Evolutionary conservation across 2,113 vertebrate species (phyloP).

Genomic region (Nothobranchius furzeri): DNA sequence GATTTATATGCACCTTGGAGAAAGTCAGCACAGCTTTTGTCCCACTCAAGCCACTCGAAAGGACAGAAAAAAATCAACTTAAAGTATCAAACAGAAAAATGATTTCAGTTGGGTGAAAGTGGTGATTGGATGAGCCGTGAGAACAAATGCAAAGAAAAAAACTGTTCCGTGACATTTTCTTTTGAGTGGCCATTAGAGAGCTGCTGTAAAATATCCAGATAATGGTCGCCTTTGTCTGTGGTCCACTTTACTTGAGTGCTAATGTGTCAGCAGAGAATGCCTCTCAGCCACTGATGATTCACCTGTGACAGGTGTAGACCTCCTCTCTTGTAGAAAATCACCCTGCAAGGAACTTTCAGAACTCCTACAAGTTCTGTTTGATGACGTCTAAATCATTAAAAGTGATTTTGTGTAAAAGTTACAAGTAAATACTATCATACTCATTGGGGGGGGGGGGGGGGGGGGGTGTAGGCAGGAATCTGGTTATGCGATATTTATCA

Average conservation of each 20-base stretch:
- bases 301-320: not conserved
- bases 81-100: no score
- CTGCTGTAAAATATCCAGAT: not conserved
- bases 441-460: no score
- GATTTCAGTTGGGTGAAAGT: no score
- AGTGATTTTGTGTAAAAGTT: no score
- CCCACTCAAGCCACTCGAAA: not conserved
- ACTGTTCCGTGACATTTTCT: not conserved
- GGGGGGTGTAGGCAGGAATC: no score
- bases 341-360: not conserved
- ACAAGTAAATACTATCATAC: no score
- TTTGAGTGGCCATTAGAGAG: conserved; percentile 11
- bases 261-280: conserved; percentile 9
- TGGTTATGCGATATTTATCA: no score
- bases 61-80: no score
- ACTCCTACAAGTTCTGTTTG: not conserved
- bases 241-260: conserved; percentile 6
- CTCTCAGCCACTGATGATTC: not conserved
- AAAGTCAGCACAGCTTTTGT: not conserved
- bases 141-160: not conserved
- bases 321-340: conserved; percentile 2
- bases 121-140: not conserved
- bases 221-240: conserved; percentile 24
- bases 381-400: no score
- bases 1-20: not conserved